phyloP scores from a whole-genome alignment of 1,140 invertebrate genomes.

The Cyclina sinensis region DNA sequence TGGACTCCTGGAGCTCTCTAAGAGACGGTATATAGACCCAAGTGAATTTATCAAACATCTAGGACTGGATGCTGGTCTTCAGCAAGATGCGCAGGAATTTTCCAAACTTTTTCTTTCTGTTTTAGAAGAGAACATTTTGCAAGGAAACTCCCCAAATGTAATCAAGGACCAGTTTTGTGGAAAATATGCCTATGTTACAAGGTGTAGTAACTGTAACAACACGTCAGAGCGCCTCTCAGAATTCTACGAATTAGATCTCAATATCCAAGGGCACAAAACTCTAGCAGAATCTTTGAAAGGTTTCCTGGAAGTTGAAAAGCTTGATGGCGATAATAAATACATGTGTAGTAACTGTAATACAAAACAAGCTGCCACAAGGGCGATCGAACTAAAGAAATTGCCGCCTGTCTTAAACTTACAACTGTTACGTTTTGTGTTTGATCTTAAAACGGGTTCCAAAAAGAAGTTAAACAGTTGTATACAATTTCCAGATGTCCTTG shows the following conservation, averaged over 20 bases:
- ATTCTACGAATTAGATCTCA: conserved; percentile 91
- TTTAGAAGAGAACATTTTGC: conserved; percentile 86
- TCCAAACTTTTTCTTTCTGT: conserved; percentile 90
- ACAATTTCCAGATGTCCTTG: conserved; percentile 90
- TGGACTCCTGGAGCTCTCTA: conserved; percentile 90
- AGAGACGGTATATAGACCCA: conserved; percentile 89
- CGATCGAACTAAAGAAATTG: conserved; percentile 89
- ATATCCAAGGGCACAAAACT: conserved; percentile 88
- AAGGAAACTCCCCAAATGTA: conserved; percentile 86
- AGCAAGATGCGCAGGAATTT: conserved; percentile 92
- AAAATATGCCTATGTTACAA: conserved; percentile 90
- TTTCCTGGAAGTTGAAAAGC: conserved; percentile 90
- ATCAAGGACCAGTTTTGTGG: conserved; percentile 90
- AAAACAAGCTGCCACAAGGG: conserved; percentile 90
- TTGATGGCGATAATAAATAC: conserved; percentile 91
- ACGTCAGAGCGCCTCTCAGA: conserved; percentile 89
- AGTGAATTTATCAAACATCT: conserved; percentile 89
- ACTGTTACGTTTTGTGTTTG: conserved; percentile 91
- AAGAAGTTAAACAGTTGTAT: conserved; percentile 91
- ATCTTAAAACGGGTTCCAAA: conserved; percentile 90
- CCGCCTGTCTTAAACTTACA: conserved; percentile 92
- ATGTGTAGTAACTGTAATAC: conserved; percentile 89
- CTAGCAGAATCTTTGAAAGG: conserved; percentile 90
- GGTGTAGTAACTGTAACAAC: conserved; percentile 89
- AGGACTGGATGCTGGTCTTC: conserved; percentile 90